These are phyloP conservation scores for Dendrolimus pini DNA, from an alignment of 2,888 invertebrate species.

Conservation along the genomic window DNA sequence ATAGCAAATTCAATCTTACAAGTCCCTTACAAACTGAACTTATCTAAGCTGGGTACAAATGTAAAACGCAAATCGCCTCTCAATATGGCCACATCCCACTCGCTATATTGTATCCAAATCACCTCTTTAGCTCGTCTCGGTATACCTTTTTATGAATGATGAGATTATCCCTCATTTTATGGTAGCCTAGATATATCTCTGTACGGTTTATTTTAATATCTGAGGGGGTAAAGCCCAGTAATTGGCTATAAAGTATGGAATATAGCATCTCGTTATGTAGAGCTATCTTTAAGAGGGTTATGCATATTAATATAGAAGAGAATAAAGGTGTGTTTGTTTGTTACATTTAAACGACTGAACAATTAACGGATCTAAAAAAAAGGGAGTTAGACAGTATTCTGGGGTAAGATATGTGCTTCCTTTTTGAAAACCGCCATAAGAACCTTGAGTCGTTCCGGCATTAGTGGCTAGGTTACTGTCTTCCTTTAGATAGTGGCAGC, in stretches of 20 bases:
- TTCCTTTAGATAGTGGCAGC: no score
- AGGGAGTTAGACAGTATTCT: no score
- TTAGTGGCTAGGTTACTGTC: no score
- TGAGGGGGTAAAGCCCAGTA: slow-evolving; percentile 3
- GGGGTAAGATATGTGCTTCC: no score
- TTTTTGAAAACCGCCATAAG: no score
- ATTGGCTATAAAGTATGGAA: slow-evolving; percentile 8
- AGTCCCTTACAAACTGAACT: background rate
- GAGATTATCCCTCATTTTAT: slow-evolving; percentile 31
- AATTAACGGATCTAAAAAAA: no score
- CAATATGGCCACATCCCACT: slow-evolving; percentile 2
- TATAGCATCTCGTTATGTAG: background rate
- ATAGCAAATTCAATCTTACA: background rate
- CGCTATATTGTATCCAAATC: slow-evolving; percentile 27
- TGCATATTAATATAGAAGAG: background rate
- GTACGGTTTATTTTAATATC: slow-evolving; percentile 9
- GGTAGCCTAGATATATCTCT: slow-evolving; percentile 8
- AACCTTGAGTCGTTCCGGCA: no score
- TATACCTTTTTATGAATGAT: slow-evolving; percentile 25
- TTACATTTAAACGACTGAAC: no score
- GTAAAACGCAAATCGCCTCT: slow-evolving; percentile 1
- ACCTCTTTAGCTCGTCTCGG: slow-evolving; percentile 18
- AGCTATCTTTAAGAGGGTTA: background rate
- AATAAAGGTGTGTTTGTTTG: background rate
- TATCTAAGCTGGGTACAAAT: slow-evolving; percentile 10